These are phyloP conservation scores for Enteromius thamalakanensis DNA, from an alignment of 2,797 vertebrate genomes.

Conservation along the genomic window DNA sequence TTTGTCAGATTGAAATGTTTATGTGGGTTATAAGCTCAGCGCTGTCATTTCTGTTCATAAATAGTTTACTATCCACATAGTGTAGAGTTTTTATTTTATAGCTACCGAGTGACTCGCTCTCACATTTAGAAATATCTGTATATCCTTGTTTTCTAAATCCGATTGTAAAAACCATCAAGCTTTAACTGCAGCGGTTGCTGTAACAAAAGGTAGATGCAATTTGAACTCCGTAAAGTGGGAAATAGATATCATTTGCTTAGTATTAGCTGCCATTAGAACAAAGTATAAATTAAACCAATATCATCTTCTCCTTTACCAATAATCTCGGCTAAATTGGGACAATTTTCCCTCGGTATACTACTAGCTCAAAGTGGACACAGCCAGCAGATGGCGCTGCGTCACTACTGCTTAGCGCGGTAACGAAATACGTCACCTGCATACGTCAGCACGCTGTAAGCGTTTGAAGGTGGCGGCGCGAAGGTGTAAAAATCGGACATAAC, in stretches of 20 bases:
- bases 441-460: constrained; percentile 61
- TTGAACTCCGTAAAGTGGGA: background rate
- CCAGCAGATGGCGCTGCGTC: constrained; percentile 31
- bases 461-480: constrained; percentile 71
- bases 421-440: constrained; percentile 10
- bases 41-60: background rate
- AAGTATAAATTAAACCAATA: background rate
- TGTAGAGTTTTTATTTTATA: background rate
- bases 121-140: background rate
- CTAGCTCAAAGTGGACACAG: background rate
- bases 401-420: background rate
- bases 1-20: background rate
- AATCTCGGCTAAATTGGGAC: too few relatives aligned
- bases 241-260: background rate
- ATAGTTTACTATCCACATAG: background rate
- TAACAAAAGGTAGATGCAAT: background rate
- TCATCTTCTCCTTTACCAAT: too few relatives aligned
- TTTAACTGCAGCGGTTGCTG: background rate
- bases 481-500: background rate
- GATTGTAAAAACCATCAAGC: too few relatives aligned
- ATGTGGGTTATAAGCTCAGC: background rate
- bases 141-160: background rate
- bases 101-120: too few relatives aligned
- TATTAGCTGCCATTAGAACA: background rate
- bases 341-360: background rate